Base-by-base conservation (phyloP, 2,888 invertebrate genomes). In the Clanis bilineata region DNA sequence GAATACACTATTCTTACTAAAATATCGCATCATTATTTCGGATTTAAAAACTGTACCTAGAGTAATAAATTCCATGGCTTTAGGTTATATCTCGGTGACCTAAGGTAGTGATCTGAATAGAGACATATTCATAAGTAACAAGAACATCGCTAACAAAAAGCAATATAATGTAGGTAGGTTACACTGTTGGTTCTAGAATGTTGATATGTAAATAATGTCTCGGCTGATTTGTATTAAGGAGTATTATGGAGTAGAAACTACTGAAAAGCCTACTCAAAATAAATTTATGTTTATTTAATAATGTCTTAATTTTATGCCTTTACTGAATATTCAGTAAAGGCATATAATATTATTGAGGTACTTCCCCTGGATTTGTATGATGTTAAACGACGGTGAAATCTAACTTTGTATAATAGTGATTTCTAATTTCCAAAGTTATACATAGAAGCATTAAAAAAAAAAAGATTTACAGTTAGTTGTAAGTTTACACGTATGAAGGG, bases 211-310 rank as follows among this genome's bases (percentile, higher is more conserved):
- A 54, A n/a, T 51, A 18, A 32, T 57, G 43, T 65, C 69, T 64
- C 68, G 71, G 72, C 70, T 79, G 65, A 70, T 71, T 71, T 76
- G 71, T 78, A 76, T 10, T 32, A 69, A 41, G 41, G 15, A 41
- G 15, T 15, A 9, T 41, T 71, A 72, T 73, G 68, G 70, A 72
- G 65, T 74, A 74, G 71, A 66, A 61, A 69, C 65, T 69, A 66
- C 66, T 72, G 64, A 71, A 73, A 77, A 80, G 77, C 77, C 79
- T 83, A 81, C 78, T 81, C 82, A 80, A 80, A 88, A 88, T 83
- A 87, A 86, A 88, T 80, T 70, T 80, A 84, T 85, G 76, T 86
- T 85, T 86, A 82, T 81, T 76, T 78, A 68, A 65, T 61, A 70
- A 77, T 79, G 79, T 82, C 71, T 83, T 85, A 70, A 81, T 83